phyloP scores from a whole-genome alignment of 2,113 vertebrate genomes.

The Rafetus swinhoei region DNA sequence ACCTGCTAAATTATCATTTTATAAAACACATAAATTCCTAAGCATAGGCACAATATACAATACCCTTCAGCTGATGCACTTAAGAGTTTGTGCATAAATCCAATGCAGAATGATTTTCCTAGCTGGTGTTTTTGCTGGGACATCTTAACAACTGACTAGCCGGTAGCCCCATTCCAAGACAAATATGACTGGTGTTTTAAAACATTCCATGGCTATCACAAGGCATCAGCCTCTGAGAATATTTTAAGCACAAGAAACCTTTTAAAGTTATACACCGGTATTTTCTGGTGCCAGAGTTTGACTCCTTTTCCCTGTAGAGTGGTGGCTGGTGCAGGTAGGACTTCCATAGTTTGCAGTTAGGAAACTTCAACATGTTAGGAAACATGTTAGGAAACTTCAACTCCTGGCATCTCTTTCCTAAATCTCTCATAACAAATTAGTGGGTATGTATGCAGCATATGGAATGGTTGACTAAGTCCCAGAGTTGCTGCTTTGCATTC shows the following conservation, averaged over 20 bases:
- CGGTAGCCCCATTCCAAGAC: neutral
- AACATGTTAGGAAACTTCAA: neutral
- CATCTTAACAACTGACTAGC: neutral
- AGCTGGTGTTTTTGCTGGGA: neutral
- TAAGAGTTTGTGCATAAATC: neutral
- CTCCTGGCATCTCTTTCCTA: neutral
- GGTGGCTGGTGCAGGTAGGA: neutral
- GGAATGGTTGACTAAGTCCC: conserved; percentile 20
- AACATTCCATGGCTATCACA: neutral
- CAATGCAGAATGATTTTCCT: neutral
- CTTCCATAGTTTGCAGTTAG: neutral
- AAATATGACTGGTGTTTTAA: neutral
- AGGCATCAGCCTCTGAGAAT: neutral
- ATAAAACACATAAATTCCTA: too few species aligned
- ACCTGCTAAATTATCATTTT: too few species aligned
- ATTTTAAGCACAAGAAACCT: neutral
- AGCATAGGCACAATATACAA: too few species aligned
- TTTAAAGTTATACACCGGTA: neutral
- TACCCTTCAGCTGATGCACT: neutral
- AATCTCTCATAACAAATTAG: neutral
- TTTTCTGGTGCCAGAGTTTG: neutral
- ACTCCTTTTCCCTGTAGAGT: neutral
- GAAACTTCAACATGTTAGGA: neutral
- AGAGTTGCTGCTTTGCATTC: conserved; percentile 33
- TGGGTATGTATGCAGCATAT: neutral